Percentiles rank a stretch among this genome's conserved stretches.
Conservation (phyloP, 2,888 invertebrate species). For the Ormyrus labotus region DNA sequence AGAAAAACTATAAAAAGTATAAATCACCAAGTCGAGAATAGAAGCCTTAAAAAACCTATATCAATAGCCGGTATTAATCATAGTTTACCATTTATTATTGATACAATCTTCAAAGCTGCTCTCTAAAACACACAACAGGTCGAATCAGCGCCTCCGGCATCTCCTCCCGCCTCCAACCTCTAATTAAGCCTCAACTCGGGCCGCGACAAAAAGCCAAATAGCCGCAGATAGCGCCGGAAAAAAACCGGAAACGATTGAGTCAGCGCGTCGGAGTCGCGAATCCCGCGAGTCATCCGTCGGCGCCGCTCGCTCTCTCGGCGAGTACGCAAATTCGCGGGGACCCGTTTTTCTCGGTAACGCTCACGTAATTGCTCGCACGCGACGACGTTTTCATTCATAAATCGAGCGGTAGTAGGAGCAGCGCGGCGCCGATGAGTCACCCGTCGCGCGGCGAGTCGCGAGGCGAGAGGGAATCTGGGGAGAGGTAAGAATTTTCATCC, state of each 20-base stretch:
- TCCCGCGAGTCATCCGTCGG: conserved; percentile 38
- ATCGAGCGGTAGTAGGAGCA: conserved; percentile 61
- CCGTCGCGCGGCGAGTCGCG: conserved; percentile 26
- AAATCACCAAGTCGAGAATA: too few species aligned
- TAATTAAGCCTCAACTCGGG: too few species aligned
- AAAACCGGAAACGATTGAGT: conserved; percentile 53
- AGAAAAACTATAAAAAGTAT: too few species aligned
- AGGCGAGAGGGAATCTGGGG: conserved; percentile 59
- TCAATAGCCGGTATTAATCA: neutral
- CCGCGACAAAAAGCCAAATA: too few species aligned
- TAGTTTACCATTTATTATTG: conserved; percentile 4
- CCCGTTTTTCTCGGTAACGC: conserved; percentile 45
- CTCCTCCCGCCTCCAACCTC: too few species aligned
- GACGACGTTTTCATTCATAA: conserved; percentile 70
- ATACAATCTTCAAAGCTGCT: neutral
- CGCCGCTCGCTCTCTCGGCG: neutral
- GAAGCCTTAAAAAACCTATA: neutral
- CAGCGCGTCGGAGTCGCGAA: neutral
- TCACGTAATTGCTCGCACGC: conserved; percentile 21
- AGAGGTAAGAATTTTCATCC: conserved; percentile 58
- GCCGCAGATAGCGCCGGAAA: neutral
- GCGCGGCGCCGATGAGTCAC: conserved; percentile 57
- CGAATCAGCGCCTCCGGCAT: neutral
- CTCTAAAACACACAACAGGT: neutral
- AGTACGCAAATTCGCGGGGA: conserved; percentile 35